Base-by-base conservation (phyloP, 2,797 vertebrate genomes). In the Aeoliscus strigatus region DNA sequence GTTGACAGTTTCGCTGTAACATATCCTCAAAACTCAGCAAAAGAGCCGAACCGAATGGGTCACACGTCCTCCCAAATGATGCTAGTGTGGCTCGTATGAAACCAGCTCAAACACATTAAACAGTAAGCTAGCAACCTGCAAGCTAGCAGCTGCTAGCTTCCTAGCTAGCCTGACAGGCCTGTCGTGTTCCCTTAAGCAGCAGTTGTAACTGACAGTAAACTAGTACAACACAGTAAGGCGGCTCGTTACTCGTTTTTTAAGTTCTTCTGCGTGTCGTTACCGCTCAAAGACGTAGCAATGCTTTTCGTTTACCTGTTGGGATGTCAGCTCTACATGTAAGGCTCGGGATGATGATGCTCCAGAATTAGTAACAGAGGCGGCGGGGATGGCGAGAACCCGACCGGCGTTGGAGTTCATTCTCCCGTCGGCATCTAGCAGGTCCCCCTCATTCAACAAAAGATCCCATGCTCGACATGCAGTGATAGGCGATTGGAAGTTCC, bases 291-390 rank as follows among this genome's bases (percentile, higher is more conserved):
- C 18, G 6, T 7, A 25, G 8, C 2, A 25, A 8, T 18, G 8
- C 15, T 5, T 17, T 6, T 32, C 2, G 11, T 62, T 75, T 86
- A 94, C 94, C 92, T 96, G 94, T 84, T 97, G 94, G 26, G 92
- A 96, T 1, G 90, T 92, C 73, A 97, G 89, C 66, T 97, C 94
- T 32, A 96, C 93, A 66, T 94, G 94, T 54, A 95, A 71, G 54
- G 91, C 89, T 79, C 93, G 84, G 30, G 92, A 86, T 44, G 90
- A 84, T 70, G 86, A 80, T 57, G 90, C 84, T 84, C 90, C 88
- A 72, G 88, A 79, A 80, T 80, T 89, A 60, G 72, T 82, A 75
- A 87, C 87, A 74, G 87, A 79, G 42, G 82, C 83, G 60, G 82
- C 83, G 66, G 85, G 81, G 75, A 88, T 75, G 60, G 80, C 61